A percentile compares a stretch with the other conserved stretches of the same genome.
phyloP scores from a whole-genome alignment of 1,140 invertebrate genomes.

The Euwallacea fornicatus region DNA sequence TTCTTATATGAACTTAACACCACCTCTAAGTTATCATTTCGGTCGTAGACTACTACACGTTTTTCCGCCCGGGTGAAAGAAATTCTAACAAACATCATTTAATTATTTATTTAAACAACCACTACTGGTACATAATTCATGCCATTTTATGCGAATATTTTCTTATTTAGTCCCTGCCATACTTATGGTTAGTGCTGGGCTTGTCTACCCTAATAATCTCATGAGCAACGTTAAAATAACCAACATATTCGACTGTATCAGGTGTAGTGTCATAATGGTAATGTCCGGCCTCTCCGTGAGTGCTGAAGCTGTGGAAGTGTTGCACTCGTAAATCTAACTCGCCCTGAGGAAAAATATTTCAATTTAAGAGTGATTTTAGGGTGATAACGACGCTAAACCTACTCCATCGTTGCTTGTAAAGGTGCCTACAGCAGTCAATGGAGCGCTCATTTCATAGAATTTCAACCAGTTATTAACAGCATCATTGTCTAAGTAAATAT shows the following conservation, averaged over 20 bases:
- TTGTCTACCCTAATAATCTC: constrained; percentile 78
- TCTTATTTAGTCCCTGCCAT: constrained; percentile 59
- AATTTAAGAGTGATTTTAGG: not conserved
- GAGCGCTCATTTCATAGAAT: constrained; percentile 87
- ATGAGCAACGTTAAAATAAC: constrained; percentile 80
- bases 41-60: too few relatives aligned
- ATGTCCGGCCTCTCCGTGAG: constrained; percentile 88
- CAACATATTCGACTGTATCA: constrained; percentile 79
- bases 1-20: too few relatives aligned
- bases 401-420: constrained; percentile 76
- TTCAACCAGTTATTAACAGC: constrained; percentile 87
- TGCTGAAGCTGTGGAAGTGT: constrained; percentile 92
- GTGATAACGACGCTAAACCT: constrained; percentile 1
- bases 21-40: too few relatives aligned
- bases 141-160: too few relatives aligned
- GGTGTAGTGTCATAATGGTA: constrained; percentile 94
- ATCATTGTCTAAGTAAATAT: constrained; percentile 55
- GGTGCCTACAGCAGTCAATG: constrained; percentile 84
- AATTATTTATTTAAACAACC: too few relatives aligned
- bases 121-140: too few relatives aligned
- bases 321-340: constrained; percentile 82
- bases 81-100: not conserved
- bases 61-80: not conserved
- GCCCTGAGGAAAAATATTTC: constrained; percentile 59
- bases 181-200: constrained; percentile 60